Evolutionary conservation across 2,797 vertebrate genomes (phyloP).

Genomic region (Chiroxiphia lanceolata): DNA sequence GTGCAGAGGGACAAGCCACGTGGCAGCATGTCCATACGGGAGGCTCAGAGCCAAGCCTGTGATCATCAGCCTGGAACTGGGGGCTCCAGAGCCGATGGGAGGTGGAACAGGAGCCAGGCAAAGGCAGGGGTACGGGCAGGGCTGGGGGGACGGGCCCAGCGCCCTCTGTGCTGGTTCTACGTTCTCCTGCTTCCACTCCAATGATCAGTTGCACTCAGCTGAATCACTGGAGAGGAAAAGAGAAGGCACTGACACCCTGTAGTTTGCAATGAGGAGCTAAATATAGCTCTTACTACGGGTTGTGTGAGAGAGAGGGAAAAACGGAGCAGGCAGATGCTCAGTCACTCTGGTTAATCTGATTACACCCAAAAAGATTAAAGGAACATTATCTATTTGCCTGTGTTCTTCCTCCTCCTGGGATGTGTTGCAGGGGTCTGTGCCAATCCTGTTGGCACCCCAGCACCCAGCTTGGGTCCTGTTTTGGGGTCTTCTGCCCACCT

Average conservation of each 20-base stretch:
- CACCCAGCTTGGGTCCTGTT: not conserved
- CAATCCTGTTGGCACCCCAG: not conserved
- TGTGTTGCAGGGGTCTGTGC: not conserved
- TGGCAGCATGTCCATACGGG: not conserved
- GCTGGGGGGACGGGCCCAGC: not conserved
- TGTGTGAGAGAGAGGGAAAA: not conserved
- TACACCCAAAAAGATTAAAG: not conserved
- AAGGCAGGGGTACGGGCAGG: not conserved
- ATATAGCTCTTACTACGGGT: not conserved
- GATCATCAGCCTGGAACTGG: not conserved
- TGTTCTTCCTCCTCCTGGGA: fast-evolving
- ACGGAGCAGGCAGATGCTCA: not conserved
- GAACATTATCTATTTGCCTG: fast-evolving
- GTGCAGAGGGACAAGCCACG: not conserved
- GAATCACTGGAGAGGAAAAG: constrained; percentile 28
- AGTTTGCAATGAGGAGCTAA: constrained; percentile 20
- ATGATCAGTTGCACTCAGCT: not conserved
- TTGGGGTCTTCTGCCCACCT: not conserved
- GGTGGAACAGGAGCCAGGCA: not conserved
- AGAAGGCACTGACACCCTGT: constrained; percentile 20
- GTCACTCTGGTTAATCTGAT: not conserved
- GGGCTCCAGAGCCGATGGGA: not conserved
- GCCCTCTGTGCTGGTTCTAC: not conserved
- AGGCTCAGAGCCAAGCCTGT: not conserved
- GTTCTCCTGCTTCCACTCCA: not conserved